Evolutionary conservation across 92 coral and sea anemone species (phyloP).

Genomic region (Heteractis magnifica): DNA sequence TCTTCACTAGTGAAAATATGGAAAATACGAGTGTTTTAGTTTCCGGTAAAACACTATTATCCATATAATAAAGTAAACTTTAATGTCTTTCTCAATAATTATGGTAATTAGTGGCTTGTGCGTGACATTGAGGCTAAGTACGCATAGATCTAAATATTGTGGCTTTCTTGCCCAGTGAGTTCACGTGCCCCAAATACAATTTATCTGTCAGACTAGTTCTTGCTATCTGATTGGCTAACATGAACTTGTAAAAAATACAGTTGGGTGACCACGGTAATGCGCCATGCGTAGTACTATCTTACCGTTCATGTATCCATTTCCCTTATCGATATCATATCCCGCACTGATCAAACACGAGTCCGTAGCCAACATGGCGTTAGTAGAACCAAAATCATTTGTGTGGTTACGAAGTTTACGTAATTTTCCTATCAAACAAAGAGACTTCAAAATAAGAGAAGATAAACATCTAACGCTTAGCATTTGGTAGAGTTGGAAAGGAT

Average conservation of each 20-base stretch:
- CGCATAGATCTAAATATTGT: too few species aligned
- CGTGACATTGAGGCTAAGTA: too few species aligned
- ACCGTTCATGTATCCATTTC: conserved; percentile 92
- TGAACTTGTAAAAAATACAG: neutral
- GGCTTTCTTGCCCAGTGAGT: neutral
- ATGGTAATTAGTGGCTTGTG: too few species aligned
- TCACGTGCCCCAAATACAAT: neutral
- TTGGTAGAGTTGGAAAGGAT: too few species aligned
- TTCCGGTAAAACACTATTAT: too few species aligned
- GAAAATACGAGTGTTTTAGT: too few species aligned
- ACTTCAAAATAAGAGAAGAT: neutral
- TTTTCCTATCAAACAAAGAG: conserved; percentile 52
- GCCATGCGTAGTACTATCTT: neutral
- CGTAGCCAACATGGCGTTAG: conserved; percentile 80
- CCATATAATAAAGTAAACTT: too few species aligned
- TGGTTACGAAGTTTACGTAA: conserved; percentile 91
- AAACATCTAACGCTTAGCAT: too few species aligned
- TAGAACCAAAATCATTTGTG: conserved; percentile 86
- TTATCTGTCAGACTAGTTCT: neutral
- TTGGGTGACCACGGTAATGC: neutral
- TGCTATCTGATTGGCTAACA: too few species aligned
- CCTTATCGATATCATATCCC: conserved; percentile 90
- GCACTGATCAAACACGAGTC: conserved; percentile 81
- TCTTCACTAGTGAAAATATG: too few species aligned
- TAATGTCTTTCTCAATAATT: neutral